Base-by-base conservation (phyloP, 1,140 invertebrate species). In the Oncopodura yosiiana region DNA sequence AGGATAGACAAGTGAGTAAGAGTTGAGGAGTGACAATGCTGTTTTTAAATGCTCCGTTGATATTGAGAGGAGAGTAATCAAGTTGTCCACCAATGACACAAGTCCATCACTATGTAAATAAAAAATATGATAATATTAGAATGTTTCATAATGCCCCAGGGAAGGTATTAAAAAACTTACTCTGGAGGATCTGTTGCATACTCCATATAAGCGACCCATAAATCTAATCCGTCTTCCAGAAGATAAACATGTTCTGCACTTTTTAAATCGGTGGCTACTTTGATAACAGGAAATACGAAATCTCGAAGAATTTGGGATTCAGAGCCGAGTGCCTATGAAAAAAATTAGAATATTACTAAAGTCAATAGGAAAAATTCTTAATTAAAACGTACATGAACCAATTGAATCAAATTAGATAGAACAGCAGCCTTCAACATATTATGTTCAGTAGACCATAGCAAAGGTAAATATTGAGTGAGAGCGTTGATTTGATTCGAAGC, bases 401-500 rank as follows among this genome's bases (percentile, higher is more conserved):
- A 74, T 69, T 87, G 81, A 54, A 84, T 82, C 18, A 92, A 75
- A 14, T 87, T 86, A 4, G 87, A 83, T 9, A 96, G 81, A 61
- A 94, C 91, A 41, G 90, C 86, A 71, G 89, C 93, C 26, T 89
- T 75, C 49, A 96, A 71, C 85, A 95, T 89, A 69, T 91, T 85
- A 66, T 94, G 88, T 48, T 85, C 79, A 36, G 81, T 80, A 8
- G 88, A 87, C 92, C 92, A 95, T 46, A 95, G 70, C 57, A 81
- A 68, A 3, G 91, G 88, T 58, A 97, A 73, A 71, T 91, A 94
- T 44, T 81, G 77, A 53, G 86, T 78, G 19, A 97, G 74, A 19
- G 81, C 77, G 38, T 65, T 63, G 19, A 71, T 69, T 48, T 76
- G 73, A 1, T 81, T 72, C 64, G 83, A 76, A 4, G 86, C 83